Percentiles rank a stretch among this genome's conserved stretches.
Conservation (phyloP, 2,113 vertebrate species). For the Amazona vittata region DNA sequence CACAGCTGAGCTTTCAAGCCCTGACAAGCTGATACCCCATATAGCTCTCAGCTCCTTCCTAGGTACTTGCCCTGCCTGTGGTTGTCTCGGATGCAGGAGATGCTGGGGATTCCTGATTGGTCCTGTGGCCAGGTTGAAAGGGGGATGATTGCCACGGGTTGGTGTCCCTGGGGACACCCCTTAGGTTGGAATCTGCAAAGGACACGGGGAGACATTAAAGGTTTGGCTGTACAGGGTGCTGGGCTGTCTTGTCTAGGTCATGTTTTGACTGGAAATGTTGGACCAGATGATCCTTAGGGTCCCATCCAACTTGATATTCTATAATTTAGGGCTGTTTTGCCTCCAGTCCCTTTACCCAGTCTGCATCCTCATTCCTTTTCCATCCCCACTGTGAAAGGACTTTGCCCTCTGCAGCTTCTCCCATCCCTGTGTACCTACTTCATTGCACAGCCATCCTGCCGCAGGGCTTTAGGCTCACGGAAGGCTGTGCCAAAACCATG, state of each 20-base stretch:
- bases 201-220: not conserved
- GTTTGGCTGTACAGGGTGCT: not conserved
- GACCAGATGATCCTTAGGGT: not conserved
- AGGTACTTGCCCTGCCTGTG: not conserved
- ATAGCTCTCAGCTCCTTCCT: not conserved
- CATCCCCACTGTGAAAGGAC: not conserved
- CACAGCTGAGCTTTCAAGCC: not conserved
- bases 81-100: not conserved
- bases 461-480: not conserved
- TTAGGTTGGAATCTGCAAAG: accelerated
- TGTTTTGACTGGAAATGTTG: not conserved
- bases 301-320: not conserved
- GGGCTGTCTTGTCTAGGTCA: not conserved
- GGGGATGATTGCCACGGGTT: accelerated
- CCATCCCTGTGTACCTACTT: not conserved
- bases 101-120: not conserved
- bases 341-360: not conserved
- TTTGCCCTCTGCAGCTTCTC: not conserved
- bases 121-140: not conserved
- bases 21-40: not conserved
- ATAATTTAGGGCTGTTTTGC: not conserved
- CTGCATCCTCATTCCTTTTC: accelerated
- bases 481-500: not conserved
- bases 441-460: not conserved
- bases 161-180: not conserved